Evolutionary conservation across 2,888 invertebrate species (phyloP).

Genomic region (Melinaea marsaeus): DNA sequence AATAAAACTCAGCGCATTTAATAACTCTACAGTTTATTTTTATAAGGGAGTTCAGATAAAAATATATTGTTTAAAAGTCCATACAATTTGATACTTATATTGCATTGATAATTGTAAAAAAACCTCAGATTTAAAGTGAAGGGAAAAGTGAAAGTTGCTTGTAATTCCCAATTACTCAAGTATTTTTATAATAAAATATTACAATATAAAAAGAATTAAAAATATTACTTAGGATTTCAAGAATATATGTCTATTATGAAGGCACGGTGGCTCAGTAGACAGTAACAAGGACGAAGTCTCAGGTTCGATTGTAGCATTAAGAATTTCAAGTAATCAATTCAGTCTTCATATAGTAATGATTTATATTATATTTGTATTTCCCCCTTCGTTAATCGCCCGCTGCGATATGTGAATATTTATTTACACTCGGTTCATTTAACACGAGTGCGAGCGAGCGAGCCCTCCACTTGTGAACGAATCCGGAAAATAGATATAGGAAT

Average conservation of each 20-base stretch:
- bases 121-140: slow-evolving; percentile 8
- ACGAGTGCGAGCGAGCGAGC: slow-evolving; percentile 61
- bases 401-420: slow-evolving; percentile 72
- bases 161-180: not conserved
- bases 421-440: slow-evolving; percentile 76
- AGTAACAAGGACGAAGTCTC: too few relatives aligned
- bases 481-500: slow-evolving; percentile 17
- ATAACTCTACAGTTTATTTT: not conserved
- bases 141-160: not conserved
- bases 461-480: slow-evolving; percentile 41
- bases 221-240: too few relatives aligned
- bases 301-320: too few relatives aligned
- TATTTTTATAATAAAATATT: slow-evolving; percentile 38
- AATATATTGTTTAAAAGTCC: too few relatives aligned
- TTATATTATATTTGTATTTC: slow-evolving; percentile 63
- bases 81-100: too few relatives aligned
- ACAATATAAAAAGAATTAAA: too few relatives aligned
- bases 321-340: not conserved
- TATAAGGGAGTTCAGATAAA: too few relatives aligned
- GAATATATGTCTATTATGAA: too few relatives aligned
- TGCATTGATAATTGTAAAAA: too few relatives aligned
- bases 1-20: not conserved
- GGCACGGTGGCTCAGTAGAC: too few relatives aligned
- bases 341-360: slow-evolving; percentile 35
- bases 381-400: slow-evolving; percentile 60